phyloP scores from a whole-genome alignment of 2,888 invertebrate genomes.

The Agriotes lineatus region DNA sequence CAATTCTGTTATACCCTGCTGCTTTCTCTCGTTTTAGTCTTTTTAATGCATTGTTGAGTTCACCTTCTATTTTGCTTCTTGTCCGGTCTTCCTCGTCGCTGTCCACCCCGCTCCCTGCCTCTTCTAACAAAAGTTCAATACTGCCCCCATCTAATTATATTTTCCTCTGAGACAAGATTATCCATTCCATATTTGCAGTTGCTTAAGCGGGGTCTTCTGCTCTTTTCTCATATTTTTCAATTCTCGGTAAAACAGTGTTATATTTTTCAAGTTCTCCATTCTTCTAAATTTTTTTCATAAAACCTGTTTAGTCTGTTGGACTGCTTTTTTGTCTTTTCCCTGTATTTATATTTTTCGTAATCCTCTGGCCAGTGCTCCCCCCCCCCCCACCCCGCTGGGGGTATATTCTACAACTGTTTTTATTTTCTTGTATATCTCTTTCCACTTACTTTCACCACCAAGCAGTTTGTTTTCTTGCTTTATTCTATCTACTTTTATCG shows the following conservation, averaged over 20 bases:
- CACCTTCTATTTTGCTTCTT: neutral
- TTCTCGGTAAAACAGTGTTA: neutral
- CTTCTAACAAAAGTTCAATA: neutral
- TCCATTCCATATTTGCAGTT: neutral
- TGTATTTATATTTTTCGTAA: neutral
- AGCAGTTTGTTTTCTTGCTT: too few relatives aligned
- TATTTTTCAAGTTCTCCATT: neutral
- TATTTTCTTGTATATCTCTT: neutral
- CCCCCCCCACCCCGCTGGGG: too few relatives aligned
- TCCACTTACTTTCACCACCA: neutral
- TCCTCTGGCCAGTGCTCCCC: neutral
- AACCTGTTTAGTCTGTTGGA: neutral
- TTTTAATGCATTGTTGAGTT: too few relatives aligned
- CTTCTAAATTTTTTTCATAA: neutral
- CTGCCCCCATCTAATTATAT: neutral
- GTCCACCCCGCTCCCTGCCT: neutral
- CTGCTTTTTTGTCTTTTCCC: neutral
- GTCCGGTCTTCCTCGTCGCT: neutral
- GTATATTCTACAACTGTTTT: neutral
- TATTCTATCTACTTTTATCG: neutral
- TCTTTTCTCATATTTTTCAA: neutral
- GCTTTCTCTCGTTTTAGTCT: neutral
- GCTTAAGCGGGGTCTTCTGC: neutral
- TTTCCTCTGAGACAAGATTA: neutral
- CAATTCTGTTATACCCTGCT: neutral